Conservation (phyloP, 2,113 vertebrate genomes). For the Oceanites oceanicus region DNA sequence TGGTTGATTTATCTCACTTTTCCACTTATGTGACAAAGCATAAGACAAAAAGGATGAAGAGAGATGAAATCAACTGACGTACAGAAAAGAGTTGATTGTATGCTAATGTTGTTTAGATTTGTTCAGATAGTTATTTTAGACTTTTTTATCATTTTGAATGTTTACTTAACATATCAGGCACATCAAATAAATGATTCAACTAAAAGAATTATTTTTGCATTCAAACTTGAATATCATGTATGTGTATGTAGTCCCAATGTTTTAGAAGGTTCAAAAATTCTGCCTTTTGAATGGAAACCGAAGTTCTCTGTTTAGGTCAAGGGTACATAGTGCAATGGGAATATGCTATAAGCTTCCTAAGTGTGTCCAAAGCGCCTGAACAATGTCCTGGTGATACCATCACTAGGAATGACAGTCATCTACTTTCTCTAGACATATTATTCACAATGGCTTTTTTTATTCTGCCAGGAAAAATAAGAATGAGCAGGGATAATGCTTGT, state of each 20-base stretch:
- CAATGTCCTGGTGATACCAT: not conserved
- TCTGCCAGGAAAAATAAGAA: not conserved
- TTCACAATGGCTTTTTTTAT: not conserved
- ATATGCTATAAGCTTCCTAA: not conserved
- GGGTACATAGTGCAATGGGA: not conserved
- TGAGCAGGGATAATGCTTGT: not conserved
- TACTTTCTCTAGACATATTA: not conserved
- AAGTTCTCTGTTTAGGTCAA: not conserved
- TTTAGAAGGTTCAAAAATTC: not conserved
- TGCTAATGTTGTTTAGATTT: not conserved
- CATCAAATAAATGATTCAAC: not conserved
- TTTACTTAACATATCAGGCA: not conserved
- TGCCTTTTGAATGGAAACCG: not conserved
- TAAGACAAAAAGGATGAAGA: not conserved
- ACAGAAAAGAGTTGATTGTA: not conserved
- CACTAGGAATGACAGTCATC: not conserved
- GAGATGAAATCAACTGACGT: not conserved
- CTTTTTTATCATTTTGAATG: not conserved
- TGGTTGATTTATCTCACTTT: conserved; percentile 37
- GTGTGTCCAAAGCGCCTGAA: not conserved
- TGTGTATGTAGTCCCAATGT: not conserved
- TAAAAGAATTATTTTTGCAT: not conserved
- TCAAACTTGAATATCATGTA: not conserved
- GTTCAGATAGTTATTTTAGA: not conserved
- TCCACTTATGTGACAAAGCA: not conserved